These are phyloP conservation scores for Drosophila lacicola DNA, from an alignment of 2,888 invertebrate genomes.

Conservation along the genomic window DNA sequence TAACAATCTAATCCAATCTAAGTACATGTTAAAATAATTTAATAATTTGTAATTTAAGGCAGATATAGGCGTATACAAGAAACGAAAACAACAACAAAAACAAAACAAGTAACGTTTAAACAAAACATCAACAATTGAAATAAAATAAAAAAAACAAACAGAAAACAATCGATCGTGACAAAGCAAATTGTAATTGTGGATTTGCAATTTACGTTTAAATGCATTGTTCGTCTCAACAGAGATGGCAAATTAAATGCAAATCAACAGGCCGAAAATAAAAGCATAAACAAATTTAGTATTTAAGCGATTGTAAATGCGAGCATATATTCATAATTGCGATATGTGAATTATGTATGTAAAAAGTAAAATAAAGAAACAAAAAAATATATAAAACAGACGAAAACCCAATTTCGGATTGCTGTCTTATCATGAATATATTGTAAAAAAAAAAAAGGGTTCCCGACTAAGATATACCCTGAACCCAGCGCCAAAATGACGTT, in stretches of 20 bases:
- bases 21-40: constrained; percentile 79
- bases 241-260: constrained; percentile 22
- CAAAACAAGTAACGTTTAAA: constrained; percentile 49
- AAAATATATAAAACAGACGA: constrained; percentile 70
- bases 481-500: too few species aligned
- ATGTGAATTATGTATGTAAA: constrained; percentile 82
- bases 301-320: constrained; percentile 76
- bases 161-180: constrained; percentile 69
- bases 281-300: constrained; percentile 71
- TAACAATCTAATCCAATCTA: constrained; percentile 81
- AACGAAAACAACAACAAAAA: constrained; percentile 65
- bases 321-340: constrained; percentile 73
- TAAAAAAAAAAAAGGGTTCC: too few species aligned
- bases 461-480: too few species aligned
- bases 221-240: constrained; percentile 51
- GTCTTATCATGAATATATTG: too few species aligned
- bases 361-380: constrained; percentile 82
- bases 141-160: constrained; percentile 31
- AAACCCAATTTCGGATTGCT: too few species aligned
- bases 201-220: constrained; percentile 35
- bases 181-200: constrained; percentile 62
- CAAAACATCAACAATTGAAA: constrained; percentile 47
- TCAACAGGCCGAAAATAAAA: constrained; percentile 54
- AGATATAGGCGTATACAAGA: constrained; percentile 69
- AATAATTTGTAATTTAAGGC: constrained; percentile 77